Percentiles rank a stretch among this genome's conserved stretches.
Conservation (phyloP, 2,888 invertebrate genomes). For the Scaeva pyrastri region DNA sequence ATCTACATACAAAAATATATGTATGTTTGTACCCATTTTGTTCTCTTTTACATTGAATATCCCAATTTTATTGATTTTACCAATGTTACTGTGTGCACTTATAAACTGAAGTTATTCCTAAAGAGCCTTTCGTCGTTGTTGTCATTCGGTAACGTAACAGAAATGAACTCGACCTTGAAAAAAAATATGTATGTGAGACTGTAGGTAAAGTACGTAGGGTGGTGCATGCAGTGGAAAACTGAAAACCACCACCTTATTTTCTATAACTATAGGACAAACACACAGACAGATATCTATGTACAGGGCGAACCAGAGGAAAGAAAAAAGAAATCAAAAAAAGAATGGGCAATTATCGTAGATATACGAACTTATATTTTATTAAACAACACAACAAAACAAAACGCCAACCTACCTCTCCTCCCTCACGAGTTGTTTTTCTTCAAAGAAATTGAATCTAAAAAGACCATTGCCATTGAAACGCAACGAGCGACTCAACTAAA, state of each 20-base stretch:
- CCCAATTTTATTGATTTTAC: conserved; percentile 70
- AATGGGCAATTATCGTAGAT: not conserved
- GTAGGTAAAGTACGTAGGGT: conserved; percentile 30
- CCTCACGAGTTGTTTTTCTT: not conserved
- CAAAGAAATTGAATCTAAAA: conserved; percentile 5
- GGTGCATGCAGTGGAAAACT: conserved; percentile 26
- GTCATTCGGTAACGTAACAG: conserved; percentile 24
- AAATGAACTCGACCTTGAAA: conserved; percentile 73
- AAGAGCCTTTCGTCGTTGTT: conserved; percentile 38
- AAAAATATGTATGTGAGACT: conserved; percentile 1
- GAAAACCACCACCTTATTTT: conserved; percentile 39
- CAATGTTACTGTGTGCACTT: conserved; percentile 24
- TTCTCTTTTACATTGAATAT: conserved; percentile 13
- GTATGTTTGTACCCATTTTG: not conserved
- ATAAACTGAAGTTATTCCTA: conserved; percentile 50
- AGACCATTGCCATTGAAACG: conserved; percentile 42
- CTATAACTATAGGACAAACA: conserved; percentile 20
- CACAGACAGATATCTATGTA: not conserved
- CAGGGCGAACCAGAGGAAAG: not conserved
- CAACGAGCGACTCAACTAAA: conserved; percentile 47
- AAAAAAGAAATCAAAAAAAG: not conserved
- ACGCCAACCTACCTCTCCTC: not conserved
- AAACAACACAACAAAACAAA: conserved; percentile 29
- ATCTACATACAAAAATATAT: no score
- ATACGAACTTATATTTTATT: not conserved